These are phyloP conservation scores for Paraplagusia blochii DNA, from an alignment of 2,113 vertebrate species.

Conservation along the genomic window DNA sequence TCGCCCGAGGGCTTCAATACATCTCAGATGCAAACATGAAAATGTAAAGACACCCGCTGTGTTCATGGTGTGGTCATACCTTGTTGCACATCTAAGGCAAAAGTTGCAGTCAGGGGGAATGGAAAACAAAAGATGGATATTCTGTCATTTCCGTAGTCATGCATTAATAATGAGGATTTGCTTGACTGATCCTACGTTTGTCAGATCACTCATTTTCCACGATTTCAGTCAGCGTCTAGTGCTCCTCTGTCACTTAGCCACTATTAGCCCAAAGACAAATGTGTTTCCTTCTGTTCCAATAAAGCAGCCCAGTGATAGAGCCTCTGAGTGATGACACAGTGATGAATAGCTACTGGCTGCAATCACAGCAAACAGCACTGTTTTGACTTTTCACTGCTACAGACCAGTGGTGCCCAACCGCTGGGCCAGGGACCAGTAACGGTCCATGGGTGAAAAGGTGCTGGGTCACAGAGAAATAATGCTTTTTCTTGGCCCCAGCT, in stretches of 20 bases:
- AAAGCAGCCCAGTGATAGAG: conserved; percentile 68
- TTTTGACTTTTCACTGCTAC: conserved; percentile 59
- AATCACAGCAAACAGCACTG: conserved; percentile 53
- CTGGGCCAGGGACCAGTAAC: too few species aligned
- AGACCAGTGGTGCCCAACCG: too few species aligned
- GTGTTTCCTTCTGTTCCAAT: conserved; percentile 67
- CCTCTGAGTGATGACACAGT: conserved; percentile 64
- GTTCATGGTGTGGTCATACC: background rate
- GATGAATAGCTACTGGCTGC: conserved; percentile 68
- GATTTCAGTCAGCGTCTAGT: conserved; percentile 71
- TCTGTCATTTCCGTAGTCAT: conserved; percentile 47
- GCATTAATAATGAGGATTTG: conserved; percentile 63
- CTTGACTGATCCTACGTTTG: conserved; percentile 53
- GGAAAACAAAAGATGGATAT: conserved; percentile 39
- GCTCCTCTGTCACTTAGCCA: conserved; percentile 70
- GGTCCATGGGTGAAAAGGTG: too few species aligned
- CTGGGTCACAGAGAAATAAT: too few species aligned
- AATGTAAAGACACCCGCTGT: background rate
- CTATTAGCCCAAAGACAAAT: conserved; percentile 69
- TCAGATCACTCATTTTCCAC: conserved; percentile 69
- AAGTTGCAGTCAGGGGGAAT: conserved; percentile 4
- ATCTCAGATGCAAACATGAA: conserved; percentile 2
- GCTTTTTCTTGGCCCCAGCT: too few species aligned
- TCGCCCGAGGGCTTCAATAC: background rate
- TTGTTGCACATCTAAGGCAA: background rate